Conservation (phyloP, 2,113 vertebrate species). For the Dermatemys mawii region DNA sequence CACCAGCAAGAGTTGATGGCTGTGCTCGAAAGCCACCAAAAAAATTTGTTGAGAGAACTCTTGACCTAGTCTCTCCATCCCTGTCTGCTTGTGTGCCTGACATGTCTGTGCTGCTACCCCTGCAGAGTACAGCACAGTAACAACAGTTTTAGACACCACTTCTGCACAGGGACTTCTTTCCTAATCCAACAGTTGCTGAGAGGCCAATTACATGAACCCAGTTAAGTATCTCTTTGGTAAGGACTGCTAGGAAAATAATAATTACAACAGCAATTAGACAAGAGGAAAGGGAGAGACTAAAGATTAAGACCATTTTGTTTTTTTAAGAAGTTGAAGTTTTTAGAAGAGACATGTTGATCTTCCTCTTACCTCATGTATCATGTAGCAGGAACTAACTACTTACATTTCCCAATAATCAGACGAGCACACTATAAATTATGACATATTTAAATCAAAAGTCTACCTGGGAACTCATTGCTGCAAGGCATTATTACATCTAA, state of each 20-base stretch:
- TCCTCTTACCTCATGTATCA: not conserved
- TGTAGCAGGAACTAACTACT: not conserved
- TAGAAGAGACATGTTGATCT: fast-evolving
- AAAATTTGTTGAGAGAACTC: too few relatives aligned
- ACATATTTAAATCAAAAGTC: not conserved
- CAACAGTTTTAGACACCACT: fast-evolving
- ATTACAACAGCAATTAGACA: not conserved
- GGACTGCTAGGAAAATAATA: not conserved
- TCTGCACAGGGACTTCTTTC: not conserved
- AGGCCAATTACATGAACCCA: not conserved
- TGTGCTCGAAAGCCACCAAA: too few relatives aligned
- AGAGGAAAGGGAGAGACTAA: not conserved
- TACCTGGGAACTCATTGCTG: not conserved
- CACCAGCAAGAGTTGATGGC: too few relatives aligned
- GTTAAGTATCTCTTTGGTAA: not conserved
- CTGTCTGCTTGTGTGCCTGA: not conserved
- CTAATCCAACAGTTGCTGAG: not conserved
- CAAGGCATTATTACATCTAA: not conserved
- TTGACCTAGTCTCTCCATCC: not conserved
- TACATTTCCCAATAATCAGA: not conserved
- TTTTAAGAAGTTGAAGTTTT: not conserved
- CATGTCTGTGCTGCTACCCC: not conserved
- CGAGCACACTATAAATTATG: not conserved
- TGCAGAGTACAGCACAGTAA: not conserved
- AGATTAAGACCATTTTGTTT: not conserved